Evolutionary conservation across 2,113 vertebrate genomes (phyloP), one percentile per base, ranked within the genome.

Genomic region (Struthio camelus): DNA sequence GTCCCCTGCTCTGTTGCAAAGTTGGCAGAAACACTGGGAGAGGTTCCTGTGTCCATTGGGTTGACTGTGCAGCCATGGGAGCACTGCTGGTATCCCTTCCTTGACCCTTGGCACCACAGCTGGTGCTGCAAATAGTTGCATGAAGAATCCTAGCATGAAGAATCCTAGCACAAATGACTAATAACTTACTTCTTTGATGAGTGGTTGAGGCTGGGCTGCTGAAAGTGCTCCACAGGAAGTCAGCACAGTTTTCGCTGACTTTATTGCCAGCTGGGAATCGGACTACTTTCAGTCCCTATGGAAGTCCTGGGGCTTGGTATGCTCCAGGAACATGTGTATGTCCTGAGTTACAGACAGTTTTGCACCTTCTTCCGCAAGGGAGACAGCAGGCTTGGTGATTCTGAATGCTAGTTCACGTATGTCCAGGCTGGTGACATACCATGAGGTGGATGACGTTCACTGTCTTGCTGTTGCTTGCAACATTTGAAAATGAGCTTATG

Each of bases 391-490:
- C 54, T 67, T 48, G 6, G 67, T 67, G 17, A 59, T 90, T 51
- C 87, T 66, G n/a, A 59, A 59, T 42, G 23, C 24, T 73, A 48
- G 11, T 32, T 71, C 0, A 2, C 17, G 6, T 72, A 27, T 2
- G 0, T 59, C 80, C 71, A 80, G 64, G 19, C 19, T 36, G 15
- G 27, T 40, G 58, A 11, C 30, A 7, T 66, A 10, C 13, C 1
- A 0, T 64, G 20, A 51, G 1, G 0, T 1, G 32, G 34, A 32
- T 3, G 13, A 53, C 2, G 1, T 19, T 70, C 19, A 14, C 11
- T 78, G 54, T 30, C 34, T 80, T 51, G 25, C 24, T 86, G 38
- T 83, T 67, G 17, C 34, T 73, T 62, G 24, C 48, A 82, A 3
- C 0, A 0, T 85, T 54, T 85, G 70, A 48, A 67, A 87, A 40